phyloP scores from a whole-genome alignment of 2,113 vertebrate genomes.

The Bungarus multicinctus region DNA sequence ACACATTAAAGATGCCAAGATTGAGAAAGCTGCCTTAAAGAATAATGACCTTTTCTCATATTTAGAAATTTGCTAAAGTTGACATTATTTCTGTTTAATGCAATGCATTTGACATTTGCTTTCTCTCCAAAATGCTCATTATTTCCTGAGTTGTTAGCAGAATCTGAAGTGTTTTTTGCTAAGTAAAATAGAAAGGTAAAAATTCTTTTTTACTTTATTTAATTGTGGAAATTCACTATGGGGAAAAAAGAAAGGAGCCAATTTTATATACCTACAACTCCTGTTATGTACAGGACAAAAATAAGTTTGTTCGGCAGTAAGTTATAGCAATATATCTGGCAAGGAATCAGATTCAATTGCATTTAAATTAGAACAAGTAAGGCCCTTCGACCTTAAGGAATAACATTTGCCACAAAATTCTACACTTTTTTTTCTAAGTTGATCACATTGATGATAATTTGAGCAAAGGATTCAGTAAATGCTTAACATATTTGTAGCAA shows the following conservation, averaged over 20 bases:
- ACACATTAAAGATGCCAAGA: neutral
- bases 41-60: conserved; percentile 5
- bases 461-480: neutral
- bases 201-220: neutral
- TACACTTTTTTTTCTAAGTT: neutral
- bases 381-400: too few relatives aligned
- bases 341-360: neutral
- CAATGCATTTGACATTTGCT: conserved; percentile 1
- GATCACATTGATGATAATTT: neutral
- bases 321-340: neutral
- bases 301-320: neutral
- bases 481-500: neutral
- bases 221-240: neutral
- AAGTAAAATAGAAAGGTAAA: neutral
- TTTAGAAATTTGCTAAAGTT: conserved; percentile 12
- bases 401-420: neutral
- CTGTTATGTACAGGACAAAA: neutral
- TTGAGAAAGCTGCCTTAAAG: neutral
- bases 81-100: neutral
- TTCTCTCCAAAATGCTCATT: neutral
- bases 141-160: neutral
- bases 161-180: conserved; percentile 13
- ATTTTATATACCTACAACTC: neutral
- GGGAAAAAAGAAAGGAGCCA: neutral
- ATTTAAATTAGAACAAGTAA: neutral